A percentile compares a stretch with the other conserved stretches of the same genome.
phyloP scores from a whole-genome alignment of 2,113 vertebrate species.

The Hippocampus comes region DNA sequence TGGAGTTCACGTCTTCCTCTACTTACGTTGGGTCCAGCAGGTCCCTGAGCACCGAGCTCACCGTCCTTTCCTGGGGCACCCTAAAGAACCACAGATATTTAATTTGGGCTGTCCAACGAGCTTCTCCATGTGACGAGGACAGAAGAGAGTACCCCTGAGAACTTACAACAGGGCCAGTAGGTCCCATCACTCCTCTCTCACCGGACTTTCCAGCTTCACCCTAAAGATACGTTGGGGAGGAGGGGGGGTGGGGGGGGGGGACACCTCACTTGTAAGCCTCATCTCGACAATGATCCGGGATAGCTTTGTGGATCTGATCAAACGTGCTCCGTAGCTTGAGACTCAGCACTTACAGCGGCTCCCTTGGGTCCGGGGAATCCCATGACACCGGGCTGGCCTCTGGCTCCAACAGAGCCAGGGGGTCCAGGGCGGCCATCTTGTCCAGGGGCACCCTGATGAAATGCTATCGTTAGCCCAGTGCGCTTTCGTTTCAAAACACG shows the following conservation, averaged over 20 bases:
- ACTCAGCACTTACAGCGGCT: constrained; percentile 81
- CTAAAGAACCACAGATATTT: constrained; percentile 55
- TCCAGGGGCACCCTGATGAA: constrained; percentile 82
- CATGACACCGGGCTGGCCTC: constrained; percentile 97
- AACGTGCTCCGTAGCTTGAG: background rate
- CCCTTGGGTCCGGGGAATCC: constrained; percentile 98
- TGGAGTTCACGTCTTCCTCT: background rate
- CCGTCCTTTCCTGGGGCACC: constrained; percentile 92
- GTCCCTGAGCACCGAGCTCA: constrained; percentile 88
- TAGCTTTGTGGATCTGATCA: background rate
- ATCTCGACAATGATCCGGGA: background rate
- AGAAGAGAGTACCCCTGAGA: background rate
- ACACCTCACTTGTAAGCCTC: background rate
- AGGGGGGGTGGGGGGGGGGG: background rate
- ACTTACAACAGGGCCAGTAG: constrained; percentile 83
- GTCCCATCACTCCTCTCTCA: constrained; percentile 86
- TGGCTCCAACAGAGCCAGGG: constrained; percentile 83
- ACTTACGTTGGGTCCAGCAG: constrained; percentile 88
- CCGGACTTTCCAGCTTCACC: constrained; percentile 92
- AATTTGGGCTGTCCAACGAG: background rate
- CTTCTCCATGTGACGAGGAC: background rate
- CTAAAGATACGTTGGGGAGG: constrained; percentile 53
- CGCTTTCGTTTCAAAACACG: background rate
- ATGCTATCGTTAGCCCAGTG: constrained; percentile 2
- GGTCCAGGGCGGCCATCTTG: constrained; percentile 94